Evolutionary conservation across 1,140 invertebrate genomes (phyloP).

Genomic region (Drosophila melanica): DNA sequence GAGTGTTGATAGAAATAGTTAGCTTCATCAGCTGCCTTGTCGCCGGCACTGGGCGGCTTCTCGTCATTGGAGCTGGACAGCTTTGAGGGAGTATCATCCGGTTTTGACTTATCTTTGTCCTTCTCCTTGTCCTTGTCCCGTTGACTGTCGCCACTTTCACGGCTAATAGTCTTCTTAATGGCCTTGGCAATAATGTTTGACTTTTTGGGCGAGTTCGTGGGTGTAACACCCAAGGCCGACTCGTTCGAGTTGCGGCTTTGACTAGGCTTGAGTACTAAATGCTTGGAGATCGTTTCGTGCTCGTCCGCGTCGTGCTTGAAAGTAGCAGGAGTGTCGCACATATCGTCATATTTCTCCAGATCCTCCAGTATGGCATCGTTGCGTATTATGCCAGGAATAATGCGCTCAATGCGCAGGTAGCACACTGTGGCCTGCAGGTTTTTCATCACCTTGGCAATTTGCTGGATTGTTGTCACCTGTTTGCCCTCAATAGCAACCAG

Average conservation of each 20-base stretch:
- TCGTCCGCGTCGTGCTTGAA: conserved; percentile 4
- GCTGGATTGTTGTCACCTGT: conserved; percentile 89
- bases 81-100: conserved; percentile 27
- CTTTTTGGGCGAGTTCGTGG: conserved; percentile 81
- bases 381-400: conserved; percentile 81
- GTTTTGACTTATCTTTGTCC: conserved; percentile 35
- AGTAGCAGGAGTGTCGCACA: conserved; percentile 51
- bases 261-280: conserved; percentile 36
- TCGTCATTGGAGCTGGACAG: neutral
- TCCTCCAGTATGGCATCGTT: conserved; percentile 82
- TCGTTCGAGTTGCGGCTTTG: conserved; percentile 58
- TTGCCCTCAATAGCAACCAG: conserved; percentile 92
- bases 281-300: conserved; percentile 21
- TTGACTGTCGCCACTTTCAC: conserved; percentile 55
- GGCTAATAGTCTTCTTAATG: conserved; percentile 73
- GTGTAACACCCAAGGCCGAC: conserved; percentile 62
- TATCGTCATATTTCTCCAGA: conserved; percentile 76
- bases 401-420: conserved; percentile 86
- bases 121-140: conserved; percentile 52
- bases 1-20: conserved; percentile 81
- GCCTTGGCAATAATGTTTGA: conserved; percentile 77
- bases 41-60: neutral
- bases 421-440: conserved; percentile 84
- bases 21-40: conserved; percentile 52
- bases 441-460: conserved; percentile 88